Percentiles rank a stretch among this genome's conserved stretches.
Evolutionary conservation across 2,888 invertebrate genomes (phyloP).

Genomic region (Aricia artaxerxes): DNA sequence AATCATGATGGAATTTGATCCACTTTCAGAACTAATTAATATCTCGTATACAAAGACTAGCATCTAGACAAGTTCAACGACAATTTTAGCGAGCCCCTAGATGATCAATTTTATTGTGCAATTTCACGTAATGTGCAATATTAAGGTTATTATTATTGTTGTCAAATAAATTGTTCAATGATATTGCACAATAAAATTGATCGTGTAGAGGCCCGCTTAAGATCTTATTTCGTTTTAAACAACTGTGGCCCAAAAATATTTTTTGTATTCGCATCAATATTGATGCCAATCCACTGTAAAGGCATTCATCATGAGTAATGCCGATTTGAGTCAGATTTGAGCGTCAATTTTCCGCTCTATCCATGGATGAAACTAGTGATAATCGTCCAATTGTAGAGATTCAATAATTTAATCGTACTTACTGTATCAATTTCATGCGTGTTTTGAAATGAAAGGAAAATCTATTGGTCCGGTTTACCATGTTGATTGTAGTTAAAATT

Average conservation of each 20-base stretch:
- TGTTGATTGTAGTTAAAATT: not conserved
- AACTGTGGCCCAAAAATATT: not conserved
- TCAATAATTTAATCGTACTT: not conserved
- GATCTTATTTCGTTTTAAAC: not conserved
- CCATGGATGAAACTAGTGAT: slow-evolving; percentile 17
- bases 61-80: too few relatives aligned
- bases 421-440: not conserved
- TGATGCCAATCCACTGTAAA: not conserved
- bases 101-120: too few relatives aligned
- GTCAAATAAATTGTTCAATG: too few relatives aligned
- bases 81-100: too few relatives aligned
- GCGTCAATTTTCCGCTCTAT: slow-evolving; percentile 4
- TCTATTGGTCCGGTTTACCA: not conserved
- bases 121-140: too few relatives aligned
- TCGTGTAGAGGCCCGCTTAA: too few relatives aligned
- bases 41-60: too few relatives aligned
- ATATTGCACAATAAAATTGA: too few relatives aligned
- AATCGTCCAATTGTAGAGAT: not conserved
- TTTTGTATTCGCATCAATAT: not conserved
- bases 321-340: not conserved
- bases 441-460: not conserved
- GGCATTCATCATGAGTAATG: not conserved
- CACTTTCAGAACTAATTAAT: too few relatives aligned
- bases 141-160: too few relatives aligned
- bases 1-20: too few relatives aligned